A percentile compares a stretch with the other conserved stretches of the same genome.
These are phyloP conservation scores for Helogale parvula DNA, from an alignment of 2,113 vertebrate genomes.

Conservation along the genomic window DNA sequence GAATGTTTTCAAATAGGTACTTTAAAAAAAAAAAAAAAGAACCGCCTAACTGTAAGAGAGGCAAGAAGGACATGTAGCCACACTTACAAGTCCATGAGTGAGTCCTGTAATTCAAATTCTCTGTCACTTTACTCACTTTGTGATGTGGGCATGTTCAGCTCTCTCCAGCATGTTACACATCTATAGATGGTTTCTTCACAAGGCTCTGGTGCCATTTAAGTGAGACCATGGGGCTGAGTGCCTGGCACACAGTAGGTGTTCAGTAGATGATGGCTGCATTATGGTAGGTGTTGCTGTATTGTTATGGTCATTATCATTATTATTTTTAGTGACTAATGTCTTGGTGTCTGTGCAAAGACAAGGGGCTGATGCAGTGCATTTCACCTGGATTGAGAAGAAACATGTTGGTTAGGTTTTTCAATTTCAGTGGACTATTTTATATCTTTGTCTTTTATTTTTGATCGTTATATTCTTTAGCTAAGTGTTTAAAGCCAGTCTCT, in stretches of 20 bases:
- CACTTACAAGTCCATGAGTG: not conserved
- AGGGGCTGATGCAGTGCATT: not conserved
- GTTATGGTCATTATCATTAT: not conserved
- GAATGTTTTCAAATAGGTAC: not conserved
- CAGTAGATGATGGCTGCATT: not conserved
- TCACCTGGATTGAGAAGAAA: not conserved
- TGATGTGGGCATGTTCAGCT: not conserved
- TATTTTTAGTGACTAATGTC: not conserved
- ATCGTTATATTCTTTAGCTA: not conserved
- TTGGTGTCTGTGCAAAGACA: not conserved
- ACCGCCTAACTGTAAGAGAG: not conserved
- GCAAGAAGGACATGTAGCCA: not conserved
- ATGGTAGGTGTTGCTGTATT: not conserved
- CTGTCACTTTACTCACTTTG: not conserved
- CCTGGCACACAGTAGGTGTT: not conserved
- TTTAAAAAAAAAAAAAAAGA: not conserved
- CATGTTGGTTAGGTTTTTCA: not conserved
- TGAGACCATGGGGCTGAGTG: not conserved
- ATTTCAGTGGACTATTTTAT: not conserved
- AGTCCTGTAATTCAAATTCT: not conserved
- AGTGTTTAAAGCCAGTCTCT: conserved; percentile 2
- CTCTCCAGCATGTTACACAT: not conserved
- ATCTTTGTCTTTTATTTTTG: conserved; percentile 31
- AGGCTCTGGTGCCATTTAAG: conserved; percentile 12
- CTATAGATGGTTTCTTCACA: not conserved